A percentile compares a stretch with the other conserved stretches of the same genome.
Conservation (phyloP, 1,140 invertebrate species). For the Rhagoletis zephyria region DNA sequence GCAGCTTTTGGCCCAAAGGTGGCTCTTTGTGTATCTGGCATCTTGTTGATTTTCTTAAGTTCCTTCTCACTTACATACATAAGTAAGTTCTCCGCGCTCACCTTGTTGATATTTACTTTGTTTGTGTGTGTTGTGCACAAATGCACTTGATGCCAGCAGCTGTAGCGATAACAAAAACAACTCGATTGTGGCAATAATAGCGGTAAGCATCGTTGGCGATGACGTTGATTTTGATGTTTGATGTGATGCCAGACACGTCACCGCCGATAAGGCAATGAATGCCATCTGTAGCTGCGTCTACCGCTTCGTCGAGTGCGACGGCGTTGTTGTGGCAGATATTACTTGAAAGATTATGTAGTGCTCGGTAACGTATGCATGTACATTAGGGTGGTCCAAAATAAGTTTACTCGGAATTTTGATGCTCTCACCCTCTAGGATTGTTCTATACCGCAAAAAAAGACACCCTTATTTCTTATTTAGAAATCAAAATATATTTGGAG, state of each 20-base stretch:
- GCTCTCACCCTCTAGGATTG: too few species aligned
- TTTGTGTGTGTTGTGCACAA: neutral
- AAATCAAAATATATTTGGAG: too few species aligned
- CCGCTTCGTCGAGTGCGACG: neutral
- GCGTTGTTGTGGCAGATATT: neutral
- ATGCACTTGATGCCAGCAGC: neutral
- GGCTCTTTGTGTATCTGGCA: neutral
- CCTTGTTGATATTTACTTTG: neutral
- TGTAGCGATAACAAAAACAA: constrained; percentile 3
- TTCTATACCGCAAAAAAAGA: too few species aligned
- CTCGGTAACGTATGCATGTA: neutral
- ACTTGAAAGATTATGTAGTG: neutral
- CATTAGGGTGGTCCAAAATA: too few species aligned
- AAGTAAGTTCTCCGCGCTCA: neutral
- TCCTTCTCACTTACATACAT: neutral
- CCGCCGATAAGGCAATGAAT: neutral
- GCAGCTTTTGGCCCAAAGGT: neutral
- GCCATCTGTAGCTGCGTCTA: neutral
- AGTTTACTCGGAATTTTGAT: too few species aligned
- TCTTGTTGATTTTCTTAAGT: neutral
- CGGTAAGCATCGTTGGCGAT: neutral
- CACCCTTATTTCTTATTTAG: too few species aligned
- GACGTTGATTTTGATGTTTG: neutral
- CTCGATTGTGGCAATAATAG: constrained; percentile 24
- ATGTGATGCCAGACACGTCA: neutral